Percentiles rank a stretch among this genome's conserved stretches.
These are phyloP conservation scores for Pyrrhosoma nymphula DNA, from an alignment of 2,888 invertebrate species.

Conservation along the genomic window DNA sequence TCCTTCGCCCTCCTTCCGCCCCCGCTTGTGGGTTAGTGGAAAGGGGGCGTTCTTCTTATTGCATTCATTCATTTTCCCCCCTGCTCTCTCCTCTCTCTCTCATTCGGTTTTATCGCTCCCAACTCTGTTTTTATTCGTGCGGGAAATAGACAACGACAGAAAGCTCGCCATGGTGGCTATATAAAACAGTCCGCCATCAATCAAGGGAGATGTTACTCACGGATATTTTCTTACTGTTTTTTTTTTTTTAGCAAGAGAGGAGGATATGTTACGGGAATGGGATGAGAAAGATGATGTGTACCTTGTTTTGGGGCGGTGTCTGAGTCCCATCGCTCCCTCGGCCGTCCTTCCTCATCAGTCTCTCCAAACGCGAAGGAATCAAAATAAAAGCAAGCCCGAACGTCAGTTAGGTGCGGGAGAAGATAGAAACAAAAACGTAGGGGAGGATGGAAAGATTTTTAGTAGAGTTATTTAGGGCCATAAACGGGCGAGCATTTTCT, in stretches of 20 bases:
- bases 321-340: background rate
- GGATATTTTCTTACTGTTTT: background rate
- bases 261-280: background rate
- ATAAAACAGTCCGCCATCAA: constrained; percentile 50
- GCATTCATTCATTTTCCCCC: background rate
- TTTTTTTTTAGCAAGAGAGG: background rate
- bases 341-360: constrained; percentile 6
- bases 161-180: constrained; percentile 1
- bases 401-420: background rate
- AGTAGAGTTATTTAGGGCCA: background rate
- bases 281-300: background rate
- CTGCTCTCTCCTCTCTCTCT: background rate
- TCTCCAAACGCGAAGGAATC: background rate
- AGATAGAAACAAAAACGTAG: background rate
- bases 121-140: background rate
- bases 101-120: constrained; percentile 38
- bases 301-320: background rate
- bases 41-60: background rate
- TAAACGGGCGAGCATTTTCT: background rate
- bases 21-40: background rate
- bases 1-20: too few relatives aligned
- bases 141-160: constrained; percentile 7
- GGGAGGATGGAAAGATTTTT: background rate
- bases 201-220: constrained; percentile 49
- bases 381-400: background rate